Conservation (phyloP, 1,140 invertebrate genomes). For the Hydropsyche tenuis region DNA sequence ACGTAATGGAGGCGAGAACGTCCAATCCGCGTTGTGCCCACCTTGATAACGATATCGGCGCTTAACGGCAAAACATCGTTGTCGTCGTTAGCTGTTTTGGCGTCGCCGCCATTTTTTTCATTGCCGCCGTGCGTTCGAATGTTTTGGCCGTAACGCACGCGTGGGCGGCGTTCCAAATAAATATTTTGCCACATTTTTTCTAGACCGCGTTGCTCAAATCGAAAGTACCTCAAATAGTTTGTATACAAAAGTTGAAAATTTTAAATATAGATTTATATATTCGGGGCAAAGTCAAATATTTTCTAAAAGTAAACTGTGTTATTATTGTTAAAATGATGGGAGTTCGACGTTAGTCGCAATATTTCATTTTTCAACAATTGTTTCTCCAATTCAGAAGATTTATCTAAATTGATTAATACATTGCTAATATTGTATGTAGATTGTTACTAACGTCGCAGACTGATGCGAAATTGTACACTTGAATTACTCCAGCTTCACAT, state of each 20-base stretch:
- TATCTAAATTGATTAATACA: background rate
- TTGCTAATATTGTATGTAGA: background rate
- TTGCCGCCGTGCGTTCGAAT: no score
- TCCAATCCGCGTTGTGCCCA: background rate
- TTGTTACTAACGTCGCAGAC: slow-evolving; percentile 21
- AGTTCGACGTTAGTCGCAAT: slow-evolving; percentile 15
- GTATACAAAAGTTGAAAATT: no score
- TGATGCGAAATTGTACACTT: background rate
- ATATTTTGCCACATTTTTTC: no score
- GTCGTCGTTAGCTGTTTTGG: no score
- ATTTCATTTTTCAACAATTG: slow-evolving; percentile 1
- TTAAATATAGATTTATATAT: background rate
- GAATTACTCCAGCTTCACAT: no score
- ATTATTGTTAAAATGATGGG: slow-evolving; percentile 43
- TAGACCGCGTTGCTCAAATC: no score
- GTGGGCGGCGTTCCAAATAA: no score
- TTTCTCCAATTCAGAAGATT: background rate
- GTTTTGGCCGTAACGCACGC: no score
- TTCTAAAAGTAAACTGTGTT: slow-evolving; percentile 45
- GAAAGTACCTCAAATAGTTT: no score
- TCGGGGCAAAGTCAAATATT: background rate
- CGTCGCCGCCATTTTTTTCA: no score
- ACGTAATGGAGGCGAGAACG: background rate
- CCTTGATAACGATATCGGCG: background rate
- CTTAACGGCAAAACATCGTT: no score